Evolutionary conservation across 2,888 invertebrate genomes (phyloP), one percentile per base, ranked within the genome.

Genomic region (Fragum whitleyi): DNA sequence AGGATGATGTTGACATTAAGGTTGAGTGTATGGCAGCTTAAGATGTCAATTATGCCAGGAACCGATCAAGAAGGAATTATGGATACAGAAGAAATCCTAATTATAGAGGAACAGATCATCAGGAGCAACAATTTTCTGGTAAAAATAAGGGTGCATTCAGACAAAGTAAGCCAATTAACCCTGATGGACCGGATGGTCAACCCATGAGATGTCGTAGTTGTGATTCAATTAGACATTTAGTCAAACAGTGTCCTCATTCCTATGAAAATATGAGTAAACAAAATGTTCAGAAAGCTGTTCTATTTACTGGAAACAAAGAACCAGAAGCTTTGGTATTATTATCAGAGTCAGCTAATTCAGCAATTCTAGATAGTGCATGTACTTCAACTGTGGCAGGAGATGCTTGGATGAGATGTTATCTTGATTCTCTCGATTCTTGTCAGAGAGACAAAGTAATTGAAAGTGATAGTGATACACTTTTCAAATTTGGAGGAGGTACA

Each of bases 401-500:
- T 61, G 59, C 61, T n/a, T 82, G 77, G 81, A 57, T 82, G 74
- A 69, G 62, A 9, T 57, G 62, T 32, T 82, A 79, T 59, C 21
- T 77, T 21, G 77, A 79, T 51, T 78, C 76, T 5, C 70, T 76
- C n/a, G 68, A 71, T 39, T 21, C 72, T 47, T 16, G 11, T 28
- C 47, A 26, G 14, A 55, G 29, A 32, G 53, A 47, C 1, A 69
- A 79, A 36, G 79, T 73, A 28, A 47, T 47, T 42, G 39, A 74
- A 61, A 53, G 55, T 29, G 14, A 26, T 19, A 77, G 75, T 39
- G 73, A 76, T 14, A 65, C 36, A 59, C 39, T 72, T 42, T 81
- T 84, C 53, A 78, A 76, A 36, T 81, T 84, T 81, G 84, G 81
- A 28, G 73, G 79, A 57, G 81, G 84, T 14, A 73, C 79, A 53